phyloP scores from a whole-genome alignment of 2,888 invertebrate species.

The Ophion obscuratus region DNA sequence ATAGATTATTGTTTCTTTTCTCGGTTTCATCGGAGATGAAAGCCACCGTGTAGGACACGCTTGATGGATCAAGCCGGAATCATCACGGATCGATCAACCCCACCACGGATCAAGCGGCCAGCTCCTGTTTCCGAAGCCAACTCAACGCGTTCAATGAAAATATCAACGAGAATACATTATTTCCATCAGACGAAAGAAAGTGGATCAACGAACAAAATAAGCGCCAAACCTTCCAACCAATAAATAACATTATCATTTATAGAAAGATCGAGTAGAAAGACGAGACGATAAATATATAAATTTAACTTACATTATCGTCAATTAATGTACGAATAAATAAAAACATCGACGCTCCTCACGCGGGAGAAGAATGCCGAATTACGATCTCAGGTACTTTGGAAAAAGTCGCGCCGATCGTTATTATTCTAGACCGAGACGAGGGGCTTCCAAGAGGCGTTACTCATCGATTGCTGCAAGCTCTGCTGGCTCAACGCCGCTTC shows the following conservation, averaged over 20 bases:
- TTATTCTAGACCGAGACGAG: conserved; percentile 76
- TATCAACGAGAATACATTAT: neutral
- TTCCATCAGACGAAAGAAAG: neutral
- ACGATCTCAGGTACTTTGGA: conserved; percentile 76
- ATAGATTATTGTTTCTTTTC: conserved; percentile 76
- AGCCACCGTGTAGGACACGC: conserved; percentile 72
- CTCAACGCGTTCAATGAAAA: neutral
- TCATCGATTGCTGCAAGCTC: conserved; percentile 58
- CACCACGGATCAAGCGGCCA: too few relatives aligned
- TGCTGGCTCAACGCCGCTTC: conserved; percentile 66
- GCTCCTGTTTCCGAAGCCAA: neutral
- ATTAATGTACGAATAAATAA: conserved; percentile 48
- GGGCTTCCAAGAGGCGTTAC: conserved; percentile 80
- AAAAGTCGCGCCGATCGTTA: conserved; percentile 30
- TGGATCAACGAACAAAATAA: neutral
- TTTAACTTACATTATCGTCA: conserved; percentile 20
- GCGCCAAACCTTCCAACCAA: neutral
- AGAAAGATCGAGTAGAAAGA: conserved; percentile 8
- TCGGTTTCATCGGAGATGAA: conserved; percentile 60
- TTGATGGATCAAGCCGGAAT: conserved; percentile 74
- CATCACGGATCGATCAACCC: conserved; percentile 9
- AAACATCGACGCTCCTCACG: neutral
- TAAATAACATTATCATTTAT: conserved; percentile 23
- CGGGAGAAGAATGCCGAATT: neutral
- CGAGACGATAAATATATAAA: neutral